Percentiles rank a stretch among this genome's conserved stretches.
These are phyloP conservation scores for Rhingia rostrata DNA, from an alignment of 2,888 invertebrate genomes.

Conservation along the genomic window DNA sequence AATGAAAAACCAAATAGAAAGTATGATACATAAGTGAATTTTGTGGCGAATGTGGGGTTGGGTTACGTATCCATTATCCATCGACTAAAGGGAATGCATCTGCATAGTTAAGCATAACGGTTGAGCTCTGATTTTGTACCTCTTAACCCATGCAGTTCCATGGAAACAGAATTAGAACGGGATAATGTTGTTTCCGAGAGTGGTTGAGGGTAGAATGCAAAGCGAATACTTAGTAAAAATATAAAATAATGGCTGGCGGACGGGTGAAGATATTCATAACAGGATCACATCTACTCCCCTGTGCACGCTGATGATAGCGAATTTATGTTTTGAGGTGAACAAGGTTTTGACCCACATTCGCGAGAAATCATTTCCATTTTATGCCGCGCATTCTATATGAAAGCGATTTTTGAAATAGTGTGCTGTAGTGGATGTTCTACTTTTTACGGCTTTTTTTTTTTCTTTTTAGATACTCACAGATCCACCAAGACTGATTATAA, in stretches of 20 bases:
- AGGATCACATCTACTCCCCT: conserved; percentile 18
- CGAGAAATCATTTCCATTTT: conserved; percentile 20
- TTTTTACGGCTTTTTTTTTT: conserved; percentile 78
- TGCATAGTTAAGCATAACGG: conserved; percentile 33
- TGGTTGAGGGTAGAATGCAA: background rate
- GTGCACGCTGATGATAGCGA: conserved; percentile 22
- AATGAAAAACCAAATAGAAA: conserved; percentile 20
- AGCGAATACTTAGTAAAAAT: conserved; percentile 52
- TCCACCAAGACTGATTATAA: conserved; percentile 85
- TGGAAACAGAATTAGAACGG: conserved; percentile 59
- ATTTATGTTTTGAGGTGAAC: conserved; percentile 71
- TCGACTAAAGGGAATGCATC: conserved; percentile 18
- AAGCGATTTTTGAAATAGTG: conserved; percentile 3
- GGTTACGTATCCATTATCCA: background rate
- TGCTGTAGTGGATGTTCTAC: conserved; percentile 3
- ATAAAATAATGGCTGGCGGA: conserved; percentile 40
- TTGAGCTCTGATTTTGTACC: conserved; percentile 47
- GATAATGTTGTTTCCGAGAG: conserved; percentile 52
- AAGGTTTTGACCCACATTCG: conserved; percentile 68
- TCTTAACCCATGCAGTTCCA: conserved; percentile 28
- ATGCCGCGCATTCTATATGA: conserved; percentile 5
- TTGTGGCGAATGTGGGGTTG: conserved; percentile 43
- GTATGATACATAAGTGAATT: conserved; percentile 63
- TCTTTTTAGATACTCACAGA: conserved; percentile 81
- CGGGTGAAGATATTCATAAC: conserved; percentile 36